Conservation (phyloP, 1,140 invertebrate genomes). For the Drosophila neocordata region DNA sequence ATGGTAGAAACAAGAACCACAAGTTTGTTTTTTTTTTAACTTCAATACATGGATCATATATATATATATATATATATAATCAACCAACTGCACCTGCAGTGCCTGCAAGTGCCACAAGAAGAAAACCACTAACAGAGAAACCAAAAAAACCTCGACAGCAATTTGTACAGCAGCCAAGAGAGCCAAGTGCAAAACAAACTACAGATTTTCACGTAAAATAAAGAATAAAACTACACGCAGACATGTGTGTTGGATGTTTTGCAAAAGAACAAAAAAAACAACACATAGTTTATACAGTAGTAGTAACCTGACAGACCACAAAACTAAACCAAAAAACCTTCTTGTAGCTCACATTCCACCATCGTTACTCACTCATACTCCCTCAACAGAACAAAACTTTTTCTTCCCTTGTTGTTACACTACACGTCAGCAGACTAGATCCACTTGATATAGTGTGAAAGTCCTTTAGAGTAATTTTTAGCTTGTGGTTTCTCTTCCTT, state of each 20-base stretch:
- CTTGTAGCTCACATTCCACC: too few species aligned
- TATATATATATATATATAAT: neutral
- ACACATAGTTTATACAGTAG: neutral
- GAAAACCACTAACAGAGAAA: neutral
- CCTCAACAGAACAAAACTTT: too few species aligned
- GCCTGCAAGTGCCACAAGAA: neutral
- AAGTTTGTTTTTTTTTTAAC: neutral
- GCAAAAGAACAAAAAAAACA: neutral
- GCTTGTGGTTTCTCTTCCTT: too few species aligned
- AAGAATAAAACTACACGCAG: neutral
- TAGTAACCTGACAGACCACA: neutral
- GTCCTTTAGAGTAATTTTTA: too few species aligned
- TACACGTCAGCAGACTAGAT: too few species aligned
- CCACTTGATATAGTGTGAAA: too few species aligned
- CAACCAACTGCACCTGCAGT: neutral
- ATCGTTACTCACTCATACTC: neutral
- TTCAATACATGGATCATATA: neutral
- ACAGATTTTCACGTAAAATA: neutral
- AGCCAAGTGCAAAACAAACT: neutral
- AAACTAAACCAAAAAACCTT: neutral
- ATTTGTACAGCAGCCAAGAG: constrained; percentile 1
- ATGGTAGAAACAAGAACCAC: neutral
- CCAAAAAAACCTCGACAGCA: constrained; percentile 1
- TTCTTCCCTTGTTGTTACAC: too few species aligned
- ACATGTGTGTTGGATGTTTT: neutral